Percentiles rank a stretch among this genome's conserved stretches.
These are phyloP conservation scores for Scolopax rusticola DNA, from an alignment of 2,797 vertebrate species.

Conservation along the genomic window DNA sequence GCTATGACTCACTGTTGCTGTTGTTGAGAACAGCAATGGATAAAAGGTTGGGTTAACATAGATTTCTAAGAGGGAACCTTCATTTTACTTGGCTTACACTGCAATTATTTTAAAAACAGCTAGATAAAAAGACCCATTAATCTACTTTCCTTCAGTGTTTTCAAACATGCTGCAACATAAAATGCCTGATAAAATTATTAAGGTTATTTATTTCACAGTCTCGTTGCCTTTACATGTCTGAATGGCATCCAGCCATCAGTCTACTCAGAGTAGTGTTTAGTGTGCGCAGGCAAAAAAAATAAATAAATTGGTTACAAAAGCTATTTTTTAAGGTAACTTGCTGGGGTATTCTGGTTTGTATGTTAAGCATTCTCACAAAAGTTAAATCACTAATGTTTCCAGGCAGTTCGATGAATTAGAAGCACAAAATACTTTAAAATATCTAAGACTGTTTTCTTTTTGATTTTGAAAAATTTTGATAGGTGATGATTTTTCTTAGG, in stretches of 20 bases:
- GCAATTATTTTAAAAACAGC: conserved; percentile 42
- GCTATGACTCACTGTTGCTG: conserved; percentile 1
- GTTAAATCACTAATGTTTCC: neutral
- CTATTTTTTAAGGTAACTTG: conserved; percentile 38
- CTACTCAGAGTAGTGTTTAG: conserved; percentile 8
- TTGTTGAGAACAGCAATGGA: conserved; percentile 12
- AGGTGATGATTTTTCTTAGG: neutral
- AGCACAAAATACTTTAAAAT: neutral
- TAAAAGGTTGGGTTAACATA: neutral
- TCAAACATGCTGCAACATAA: conserved; percentile 35
- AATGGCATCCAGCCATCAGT: conserved; percentile 13
- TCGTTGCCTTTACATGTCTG: conserved; percentile 18
- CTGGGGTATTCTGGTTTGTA: neutral
- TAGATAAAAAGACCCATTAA: conserved; percentile 21
- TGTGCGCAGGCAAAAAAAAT: conserved; percentile 1
- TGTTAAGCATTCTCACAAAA: neutral
- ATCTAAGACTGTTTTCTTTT: neutral
- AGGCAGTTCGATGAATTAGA: neutral
- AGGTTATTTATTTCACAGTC: conserved; percentile 23
- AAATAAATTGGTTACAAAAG: neutral
- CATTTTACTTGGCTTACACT: conserved; percentile 1
- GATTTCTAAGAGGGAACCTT: neutral
- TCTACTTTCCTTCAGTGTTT: conserved; percentile 35
- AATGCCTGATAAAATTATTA: conserved; percentile 51
- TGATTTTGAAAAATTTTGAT: neutral